phyloP scores from a whole-genome alignment of 1,140 invertebrate species.

The Kradibia gibbosae region DNA sequence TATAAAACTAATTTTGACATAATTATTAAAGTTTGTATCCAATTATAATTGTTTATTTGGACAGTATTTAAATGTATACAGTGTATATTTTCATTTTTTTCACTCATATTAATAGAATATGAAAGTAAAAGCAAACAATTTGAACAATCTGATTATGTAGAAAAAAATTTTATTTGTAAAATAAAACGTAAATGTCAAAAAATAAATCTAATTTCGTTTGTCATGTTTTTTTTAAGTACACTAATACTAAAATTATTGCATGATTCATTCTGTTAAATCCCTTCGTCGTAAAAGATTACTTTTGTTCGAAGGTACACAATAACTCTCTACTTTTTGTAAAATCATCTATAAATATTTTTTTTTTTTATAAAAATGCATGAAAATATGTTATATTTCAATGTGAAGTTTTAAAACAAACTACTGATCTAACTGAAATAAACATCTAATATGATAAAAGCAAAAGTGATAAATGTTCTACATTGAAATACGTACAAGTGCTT shows the following conservation, averaged over 20 bases:
- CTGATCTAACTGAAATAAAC: no score
- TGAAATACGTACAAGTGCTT: no score
- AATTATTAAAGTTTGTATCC: not conserved
- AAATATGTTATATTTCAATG: not conserved
- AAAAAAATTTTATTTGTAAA: no score
- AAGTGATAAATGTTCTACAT: no score
- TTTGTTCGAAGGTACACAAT: not conserved
- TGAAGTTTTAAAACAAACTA: not conserved
- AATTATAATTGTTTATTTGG: no score
- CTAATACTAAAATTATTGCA: conserved; percentile 15
- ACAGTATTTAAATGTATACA: no score
- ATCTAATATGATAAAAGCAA: no score
- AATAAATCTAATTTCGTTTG: not conserved
- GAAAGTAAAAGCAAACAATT: not conserved
- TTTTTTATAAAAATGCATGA: not conserved
- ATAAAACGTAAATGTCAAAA: not conserved
- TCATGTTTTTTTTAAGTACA: not conserved
- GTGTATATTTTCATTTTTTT: no score
- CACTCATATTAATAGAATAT: not conserved
- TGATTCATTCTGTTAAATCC: not conserved
- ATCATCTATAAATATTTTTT: not conserved
- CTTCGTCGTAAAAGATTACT: not conserved
- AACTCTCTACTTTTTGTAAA: no score
- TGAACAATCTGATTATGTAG: not conserved
- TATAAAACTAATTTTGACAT: not conserved